Conservation (phyloP, 2,797 vertebrate species). For the Sebastes alutus region DNA sequence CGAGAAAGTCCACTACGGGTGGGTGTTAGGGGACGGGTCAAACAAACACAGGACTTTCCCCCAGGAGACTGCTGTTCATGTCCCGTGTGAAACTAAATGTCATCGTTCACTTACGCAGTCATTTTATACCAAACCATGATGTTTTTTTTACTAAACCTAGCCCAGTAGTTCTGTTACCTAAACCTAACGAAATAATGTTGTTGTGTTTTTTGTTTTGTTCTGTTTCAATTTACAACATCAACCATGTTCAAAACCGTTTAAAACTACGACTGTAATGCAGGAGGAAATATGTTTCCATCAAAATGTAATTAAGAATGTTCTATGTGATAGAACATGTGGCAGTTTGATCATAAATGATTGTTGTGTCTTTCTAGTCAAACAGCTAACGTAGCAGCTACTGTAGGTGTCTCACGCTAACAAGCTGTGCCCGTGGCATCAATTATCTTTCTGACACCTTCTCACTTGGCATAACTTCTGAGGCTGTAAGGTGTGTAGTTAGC, state of each 20-base stretch:
- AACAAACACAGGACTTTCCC: background rate
- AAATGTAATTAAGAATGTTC: too few relatives aligned
- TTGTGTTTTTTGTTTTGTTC: background rate
- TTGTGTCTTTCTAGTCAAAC: too few relatives aligned
- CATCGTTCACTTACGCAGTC: too few relatives aligned
- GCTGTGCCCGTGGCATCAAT: background rate
- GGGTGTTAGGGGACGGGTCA: background rate
- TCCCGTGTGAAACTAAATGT: too few relatives aligned
- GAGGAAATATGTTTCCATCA: too few relatives aligned
- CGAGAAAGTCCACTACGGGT: too few relatives aligned
- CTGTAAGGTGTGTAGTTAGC: background rate
- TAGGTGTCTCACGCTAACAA: background rate
- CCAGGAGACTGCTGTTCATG: background rate
- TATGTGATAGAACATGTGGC: too few relatives aligned
- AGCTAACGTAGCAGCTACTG: too few relatives aligned
- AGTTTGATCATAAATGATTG: background rate
- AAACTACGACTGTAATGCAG: background rate
- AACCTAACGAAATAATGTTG: too few relatives aligned
- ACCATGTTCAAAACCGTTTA: background rate
- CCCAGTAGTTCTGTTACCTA: too few relatives aligned
- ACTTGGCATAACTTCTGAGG: background rate
- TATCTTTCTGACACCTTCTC: background rate
- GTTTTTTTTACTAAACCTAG: too few relatives aligned
- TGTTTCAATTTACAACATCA: background rate
- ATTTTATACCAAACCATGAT: too few relatives aligned